phyloP scores from a whole-genome alignment of 2,888 invertebrate genomes.

The Drosophila neonasuta region DNA sequence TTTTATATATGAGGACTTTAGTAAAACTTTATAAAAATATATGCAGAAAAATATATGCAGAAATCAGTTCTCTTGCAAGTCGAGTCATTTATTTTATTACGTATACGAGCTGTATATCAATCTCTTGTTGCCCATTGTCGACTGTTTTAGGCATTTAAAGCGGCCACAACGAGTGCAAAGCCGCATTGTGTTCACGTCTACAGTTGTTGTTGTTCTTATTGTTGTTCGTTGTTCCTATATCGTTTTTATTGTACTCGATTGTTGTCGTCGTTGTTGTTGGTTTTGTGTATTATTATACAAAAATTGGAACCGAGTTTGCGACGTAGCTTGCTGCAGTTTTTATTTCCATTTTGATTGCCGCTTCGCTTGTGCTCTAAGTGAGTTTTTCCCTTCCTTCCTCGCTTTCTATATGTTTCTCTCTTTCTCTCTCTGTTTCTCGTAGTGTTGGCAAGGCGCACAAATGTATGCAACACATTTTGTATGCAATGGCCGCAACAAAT shows the following conservation, averaged over 20 bases:
- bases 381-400: slow-evolving; percentile 32
- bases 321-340: slow-evolving; percentile 38
- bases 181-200: slow-evolving; percentile 10
- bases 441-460: slow-evolving; percentile 48
- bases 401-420: slow-evolving; percentile 9
- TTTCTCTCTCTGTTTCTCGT: slow-evolving; percentile 7
- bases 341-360: slow-evolving; percentile 73
- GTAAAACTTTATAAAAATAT: too few relatives aligned
- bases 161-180: slow-evolving; percentile 12
- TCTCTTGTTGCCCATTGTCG: slow-evolving; percentile 7
- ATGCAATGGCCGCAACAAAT: slow-evolving; percentile 74
- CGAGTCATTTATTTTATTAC: too few relatives aligned
- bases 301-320: slow-evolving; percentile 22
- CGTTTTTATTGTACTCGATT: slow-evolving; percentile 28
- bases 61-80: too few relatives aligned
- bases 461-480: slow-evolving; percentile 77
- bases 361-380: slow-evolving; percentile 42
- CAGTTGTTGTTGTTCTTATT: not conserved
- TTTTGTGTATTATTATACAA: slow-evolving; percentile 31
- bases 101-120: not conserved
- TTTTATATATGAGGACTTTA: too few relatives aligned
- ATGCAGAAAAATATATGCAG: too few relatives aligned
- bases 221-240: slow-evolving; percentile 17
- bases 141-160: slow-evolving; percentile 26
- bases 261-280: slow-evolving; percentile 12